Evolutionary conservation across 2,113 vertebrate species (phyloP), one percentile per base, ranked within the genome.

Genomic region (Dasypus novemcinctus): DNA sequence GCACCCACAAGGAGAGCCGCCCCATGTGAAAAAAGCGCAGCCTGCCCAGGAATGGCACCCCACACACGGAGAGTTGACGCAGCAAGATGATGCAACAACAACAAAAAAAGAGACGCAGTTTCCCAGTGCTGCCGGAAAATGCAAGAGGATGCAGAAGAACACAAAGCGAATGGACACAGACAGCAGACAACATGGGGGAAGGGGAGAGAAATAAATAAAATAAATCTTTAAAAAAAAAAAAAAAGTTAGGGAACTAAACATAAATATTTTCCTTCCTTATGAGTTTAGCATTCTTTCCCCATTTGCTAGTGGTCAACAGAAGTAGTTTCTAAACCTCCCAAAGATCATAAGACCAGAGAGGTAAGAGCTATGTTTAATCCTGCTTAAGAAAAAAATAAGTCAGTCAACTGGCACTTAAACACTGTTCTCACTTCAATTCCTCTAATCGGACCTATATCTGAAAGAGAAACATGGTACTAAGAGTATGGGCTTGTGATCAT

Each of bases 241-340:
- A n/a, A n/a, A n/a, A n/a, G n/a, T 71, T 52, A 93, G 46, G 43
- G 15, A 91, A 79, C 7, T 52, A 43, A 52, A 69, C 57, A 25
- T 64, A 66, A n/a, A n/a, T n/a, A n/a, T 87, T 76, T 64, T 87
- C 38, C 46, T 76, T 93, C 31, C 12, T 76, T 71, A 4, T 25
- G 72, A 79, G 2, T 87, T 64, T 71, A 64, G 31, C 38, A 71
- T 36, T 87, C 61, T 46, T 78, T 59, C 38, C 15, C 41, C 41
- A 61, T 87, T 63, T 78, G 75, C 74, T 49, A 64, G 52, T 38
- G 52, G 49, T 36, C 68, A 90, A 75, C 21, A 66, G 54, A 91
- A 91, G n/a, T 89, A 31, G 52, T 79, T 66, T 66, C 87, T 72
- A 90, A 78, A 82, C 43, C 27, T 93, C 69, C 41, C 82, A 71